phyloP scores from a whole-genome alignment of 2,888 invertebrate species.

The Aspidiotus rigidus region DNA sequence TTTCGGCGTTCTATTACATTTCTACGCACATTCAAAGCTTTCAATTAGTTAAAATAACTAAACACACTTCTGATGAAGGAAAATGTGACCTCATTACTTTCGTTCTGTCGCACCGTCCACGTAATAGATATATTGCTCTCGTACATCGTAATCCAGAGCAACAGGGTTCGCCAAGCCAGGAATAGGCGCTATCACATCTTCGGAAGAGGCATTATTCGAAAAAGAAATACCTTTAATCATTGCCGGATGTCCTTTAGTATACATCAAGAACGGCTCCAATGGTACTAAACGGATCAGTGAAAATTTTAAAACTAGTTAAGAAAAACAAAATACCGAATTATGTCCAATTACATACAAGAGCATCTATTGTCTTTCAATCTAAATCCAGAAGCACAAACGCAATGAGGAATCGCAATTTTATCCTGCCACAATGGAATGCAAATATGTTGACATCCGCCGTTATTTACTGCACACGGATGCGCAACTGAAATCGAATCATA shows the following conservation, averaged over 20 bases:
- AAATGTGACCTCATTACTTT: background rate
- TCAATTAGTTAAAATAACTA: background rate
- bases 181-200: slow-evolving; percentile 61
- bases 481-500: slow-evolving; percentile 40
- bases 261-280: slow-evolving; percentile 50
- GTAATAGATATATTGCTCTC: slow-evolving; percentile 54
- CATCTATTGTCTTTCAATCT: slow-evolving; percentile 50
- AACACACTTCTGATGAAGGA: background rate
- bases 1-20: slow-evolving; percentile 55
- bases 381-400: slow-evolving; percentile 65
- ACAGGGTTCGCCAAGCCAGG: slow-evolving; percentile 56
- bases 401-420: slow-evolving; percentile 49
- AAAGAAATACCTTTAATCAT: slow-evolving; percentile 58
- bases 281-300: slow-evolving; percentile 38
- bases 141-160: slow-evolving; percentile 59
- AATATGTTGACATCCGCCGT: slow-evolving; percentile 66
- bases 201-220: slow-evolving; percentile 40
- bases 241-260: slow-evolving; percentile 57
- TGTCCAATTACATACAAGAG: background rate
- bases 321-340: background rate
- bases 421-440: slow-evolving; percentile 58
- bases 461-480: slow-evolving; percentile 58
- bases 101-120: slow-evolving; percentile 47
- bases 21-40: slow-evolving; percentile 38
- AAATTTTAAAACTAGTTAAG: background rate